Evolutionary conservation across 2,888 invertebrate species (phyloP).

Genomic region (Lasioglossum lativentre): DNA sequence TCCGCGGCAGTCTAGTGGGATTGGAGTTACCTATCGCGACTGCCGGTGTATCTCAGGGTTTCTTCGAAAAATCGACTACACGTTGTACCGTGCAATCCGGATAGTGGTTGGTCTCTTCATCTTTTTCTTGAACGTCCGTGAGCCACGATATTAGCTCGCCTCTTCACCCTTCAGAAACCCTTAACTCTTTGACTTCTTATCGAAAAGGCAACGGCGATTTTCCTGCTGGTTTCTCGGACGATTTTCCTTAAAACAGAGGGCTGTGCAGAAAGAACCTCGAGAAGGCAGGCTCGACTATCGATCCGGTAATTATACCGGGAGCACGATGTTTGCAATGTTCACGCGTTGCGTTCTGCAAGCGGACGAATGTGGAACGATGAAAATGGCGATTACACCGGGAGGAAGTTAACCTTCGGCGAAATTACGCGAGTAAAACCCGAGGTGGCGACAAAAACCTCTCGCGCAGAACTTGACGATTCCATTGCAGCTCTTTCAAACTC

Average conservation of each 20-base stretch:
- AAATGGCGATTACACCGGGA: conserved; percentile 18
- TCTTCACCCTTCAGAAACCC: background rate
- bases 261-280: background rate
- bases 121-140: background rate
- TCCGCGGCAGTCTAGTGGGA: too few species aligned
- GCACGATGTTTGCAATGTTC: conserved; percentile 6
- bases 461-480: background rate
- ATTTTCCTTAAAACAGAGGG: background rate
- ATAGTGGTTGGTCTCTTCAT: background rate
- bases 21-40: background rate
- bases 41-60: background rate
- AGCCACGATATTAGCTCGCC: background rate
- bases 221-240: background rate
- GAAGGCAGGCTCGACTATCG: conserved; percentile 6
- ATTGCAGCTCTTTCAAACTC: background rate
- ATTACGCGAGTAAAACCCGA: background rate
- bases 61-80: background rate
- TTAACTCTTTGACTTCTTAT: background rate
- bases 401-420: background rate
- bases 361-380: conserved; percentile 34
- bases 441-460: background rate
- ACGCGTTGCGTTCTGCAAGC: conserved; percentile 11
- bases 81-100: background rate
- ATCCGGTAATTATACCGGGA: conserved; percentile 25
- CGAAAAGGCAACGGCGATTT: background rate